A percentile compares a stretch with the other conserved stretches of the same genome.
These are phyloP conservation scores for Eudyptes chrysolophus DNA, from an alignment of 2,113 vertebrate species.

Conservation along the genomic window DNA sequence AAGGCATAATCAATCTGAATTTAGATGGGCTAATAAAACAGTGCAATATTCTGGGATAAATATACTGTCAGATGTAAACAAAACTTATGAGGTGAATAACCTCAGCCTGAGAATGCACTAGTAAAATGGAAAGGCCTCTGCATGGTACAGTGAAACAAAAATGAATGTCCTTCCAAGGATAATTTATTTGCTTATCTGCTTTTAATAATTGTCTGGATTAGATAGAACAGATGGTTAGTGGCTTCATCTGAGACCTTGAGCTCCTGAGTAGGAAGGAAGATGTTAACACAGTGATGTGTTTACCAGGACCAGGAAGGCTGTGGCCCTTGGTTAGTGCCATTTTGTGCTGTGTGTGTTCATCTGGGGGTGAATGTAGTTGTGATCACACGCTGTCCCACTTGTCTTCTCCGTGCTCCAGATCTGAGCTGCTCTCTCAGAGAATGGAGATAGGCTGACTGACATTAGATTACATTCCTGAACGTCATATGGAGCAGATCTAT, in stretches of 20 bases:
- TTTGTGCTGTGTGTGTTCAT: neutral
- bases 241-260: neutral
- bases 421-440: neutral
- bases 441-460: neutral
- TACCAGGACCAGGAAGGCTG: neutral
- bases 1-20: constrained; percentile 35
- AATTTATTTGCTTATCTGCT: constrained; percentile 14
- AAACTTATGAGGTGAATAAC: neutral
- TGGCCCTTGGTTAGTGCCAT: neutral
- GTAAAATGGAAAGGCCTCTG: neutral
- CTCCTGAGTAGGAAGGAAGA: neutral
- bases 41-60: constrained; percentile 1
- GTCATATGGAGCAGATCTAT: neutral
- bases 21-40: constrained; percentile 36
- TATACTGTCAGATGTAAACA: constrained; percentile 10
- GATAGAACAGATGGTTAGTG: neutral
- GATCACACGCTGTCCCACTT: neutral
- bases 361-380: neutral
- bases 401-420: neutral
- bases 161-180: neutral
- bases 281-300: neutral
- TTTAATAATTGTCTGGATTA: constrained; percentile 21
- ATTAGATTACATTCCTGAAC: neutral
- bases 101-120: neutral
- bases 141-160: neutral